Evolutionary conservation across 2,888 invertebrate species (phyloP).

Genomic region (Drepanosiphum platanoidis): DNA sequence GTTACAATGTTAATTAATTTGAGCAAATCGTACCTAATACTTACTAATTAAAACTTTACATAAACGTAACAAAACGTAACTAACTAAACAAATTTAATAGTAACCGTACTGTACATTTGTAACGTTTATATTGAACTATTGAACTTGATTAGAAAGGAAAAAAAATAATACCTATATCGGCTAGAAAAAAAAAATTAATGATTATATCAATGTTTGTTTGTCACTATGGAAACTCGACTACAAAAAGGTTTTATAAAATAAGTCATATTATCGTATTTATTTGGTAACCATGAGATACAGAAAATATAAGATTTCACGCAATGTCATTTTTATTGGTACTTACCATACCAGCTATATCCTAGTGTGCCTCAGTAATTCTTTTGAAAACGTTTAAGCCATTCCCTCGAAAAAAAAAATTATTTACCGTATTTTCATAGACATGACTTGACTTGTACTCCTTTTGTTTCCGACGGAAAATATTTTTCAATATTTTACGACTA

Average conservation of each 20-base stretch:
- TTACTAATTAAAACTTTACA: not conserved
- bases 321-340: not conserved
- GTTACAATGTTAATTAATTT: slow-evolving; percentile 16
- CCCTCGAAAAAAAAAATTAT: not conserved
- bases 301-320: not conserved
- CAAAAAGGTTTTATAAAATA: slow-evolving; percentile 17
- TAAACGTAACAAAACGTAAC: slow-evolving; percentile 21
- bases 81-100: no score
- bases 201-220: slow-evolving; percentile 40
- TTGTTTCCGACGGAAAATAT: no score
- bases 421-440: not conserved
- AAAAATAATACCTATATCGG: slow-evolving; percentile 12
- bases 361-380: not conserved
- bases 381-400: no score
- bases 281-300: slow-evolving; percentile 49
- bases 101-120: not conserved
- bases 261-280: slow-evolving; percentile 42
- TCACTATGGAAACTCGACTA: slow-evolving; percentile 40
- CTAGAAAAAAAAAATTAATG: slow-evolving; percentile 36
- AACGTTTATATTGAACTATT: slow-evolving; percentile 44
- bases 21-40: not conserved
- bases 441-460: no score
- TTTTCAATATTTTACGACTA: no score
- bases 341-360: not conserved
- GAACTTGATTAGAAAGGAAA: slow-evolving; percentile 34